Evolutionary conservation across 2,797 vertebrate genomes (phyloP), one percentile per base, ranked within the genome.

Genomic region (Anisognathus igniventris): DNA sequence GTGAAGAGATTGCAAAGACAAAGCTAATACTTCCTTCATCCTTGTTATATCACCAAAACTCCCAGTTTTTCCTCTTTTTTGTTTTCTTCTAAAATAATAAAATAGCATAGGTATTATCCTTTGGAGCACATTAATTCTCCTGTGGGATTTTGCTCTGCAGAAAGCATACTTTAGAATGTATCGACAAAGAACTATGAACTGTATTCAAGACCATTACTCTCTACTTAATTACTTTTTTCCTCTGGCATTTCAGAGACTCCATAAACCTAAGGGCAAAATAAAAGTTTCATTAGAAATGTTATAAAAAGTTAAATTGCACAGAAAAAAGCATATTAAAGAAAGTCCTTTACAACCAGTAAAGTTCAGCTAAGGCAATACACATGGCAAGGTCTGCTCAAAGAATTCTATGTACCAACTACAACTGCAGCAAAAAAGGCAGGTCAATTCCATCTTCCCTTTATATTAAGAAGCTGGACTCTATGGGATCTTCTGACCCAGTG

Each of bases 221-320:
- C 53, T 70, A 66, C 45, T 82, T 92, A 92, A 93, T 86, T 91
- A 80, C 61, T 39, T 82, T 81, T 50, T 89, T 81, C 33, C 53
- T 78, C 48, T 62, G 58, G 54, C 77, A 86, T 93, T 93, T 88
- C 65, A 57, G 60, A 64, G 18, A 44, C 53, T 76, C 50, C 33
- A 86, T 74, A 88, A 92, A 90, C 47, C 40, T 81, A 86, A 71
- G 66, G 40, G 51, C 11, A 92, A 94, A 93, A 94, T 73, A 37
- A 40, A 56, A 68, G 60, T 66, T 86, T 94, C 54, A 84, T 90
- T 90, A 72, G 80, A 90, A 84, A 54, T 42, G 31, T 72, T 84
- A 75, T 62, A 88, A 93, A 94, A 80, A 75, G 25, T 62, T 62
- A 90, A 90, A 94, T 48, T 75, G 39, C n/a, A 78, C 14, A 72